phyloP scores from a whole-genome alignment of 2,113 vertebrate species.

The Poecile atricapillus region DNA sequence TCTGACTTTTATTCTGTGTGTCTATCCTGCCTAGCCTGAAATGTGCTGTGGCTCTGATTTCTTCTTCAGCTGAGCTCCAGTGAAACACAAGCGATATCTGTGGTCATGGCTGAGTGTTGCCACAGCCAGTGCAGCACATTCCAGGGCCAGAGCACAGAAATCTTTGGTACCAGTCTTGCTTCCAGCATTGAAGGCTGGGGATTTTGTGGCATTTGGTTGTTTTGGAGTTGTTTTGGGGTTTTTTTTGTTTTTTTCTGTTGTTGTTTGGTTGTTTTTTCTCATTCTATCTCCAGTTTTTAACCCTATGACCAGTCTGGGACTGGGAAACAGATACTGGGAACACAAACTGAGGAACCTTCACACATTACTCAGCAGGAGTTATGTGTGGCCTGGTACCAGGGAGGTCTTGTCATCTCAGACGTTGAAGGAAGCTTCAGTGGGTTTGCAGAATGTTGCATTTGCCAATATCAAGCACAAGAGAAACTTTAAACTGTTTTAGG shows the following conservation, averaged over 20 bases:
- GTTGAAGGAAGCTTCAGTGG: neutral
- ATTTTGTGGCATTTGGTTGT: neutral
- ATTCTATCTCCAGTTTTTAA: neutral
- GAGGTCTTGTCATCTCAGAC: neutral
- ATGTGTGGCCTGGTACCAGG: neutral
- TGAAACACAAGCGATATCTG: neutral
- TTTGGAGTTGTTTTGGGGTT: neutral
- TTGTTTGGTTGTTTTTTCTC: neutral
- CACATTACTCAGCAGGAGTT: accelerated
- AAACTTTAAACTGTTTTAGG: neutral
- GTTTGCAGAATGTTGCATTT: neutral
- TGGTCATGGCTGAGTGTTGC: neutral
- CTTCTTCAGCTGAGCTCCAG: neutral
- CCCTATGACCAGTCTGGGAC: neutral
- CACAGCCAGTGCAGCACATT: neutral
- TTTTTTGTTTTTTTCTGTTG: accelerated
- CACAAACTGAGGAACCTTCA: neutral
- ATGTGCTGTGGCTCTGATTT: neutral
- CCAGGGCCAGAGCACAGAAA: neutral
- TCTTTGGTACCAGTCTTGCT: neutral
- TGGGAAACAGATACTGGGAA: neutral
- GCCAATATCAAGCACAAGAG: neutral
- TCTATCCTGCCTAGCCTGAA: neutral
- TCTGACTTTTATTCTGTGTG: neutral
- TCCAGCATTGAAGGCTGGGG: neutral